Base-by-base conservation (phyloP, 2,113 vertebrate species). In the Siphamia tubifer region DNA sequence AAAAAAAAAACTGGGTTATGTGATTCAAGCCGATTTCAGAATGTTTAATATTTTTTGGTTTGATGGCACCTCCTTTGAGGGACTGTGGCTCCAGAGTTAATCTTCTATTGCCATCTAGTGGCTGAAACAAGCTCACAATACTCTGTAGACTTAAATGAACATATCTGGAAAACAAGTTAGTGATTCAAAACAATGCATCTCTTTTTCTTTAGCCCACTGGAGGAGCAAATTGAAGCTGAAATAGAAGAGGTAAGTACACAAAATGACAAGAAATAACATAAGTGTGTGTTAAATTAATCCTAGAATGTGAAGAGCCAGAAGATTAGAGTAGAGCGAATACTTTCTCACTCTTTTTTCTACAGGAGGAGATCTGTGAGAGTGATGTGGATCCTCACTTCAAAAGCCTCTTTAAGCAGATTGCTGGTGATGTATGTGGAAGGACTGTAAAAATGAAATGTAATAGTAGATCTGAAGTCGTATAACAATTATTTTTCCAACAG, bases 381-480 rank as follows among this genome's bases (percentile, higher is more conserved):
- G 83, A 87, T 27, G 45, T 90, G 55, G 83, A 90, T 76, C 84
- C 84, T 51, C 34, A 76, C 1, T 84, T 88, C 57, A 90, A 86
- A 38, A 0, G 27, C 0, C 20, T 84, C 53, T 90, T 90, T 57
- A 76, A 74, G 69, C 16, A 83, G 45, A 32, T 88, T 53, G 44
- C 88, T 44, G 86, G 86, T 8, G 21, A 34, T 23, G 88, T 90
- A 63, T 0, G 86, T 78, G 13, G 8, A 74, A 1, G 2, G 15
- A 32, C 25, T 17, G 3, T 1, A 21, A 4, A 47, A 52, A 23
- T 17, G 0, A 39, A 45, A 30, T 6, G 1, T 12, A 11, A n/a
- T 1, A 44, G 35, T 8, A 8, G 1, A 32, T 13, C 2, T 19
- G 13, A 40, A 27, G 1, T 35, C 3, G 2, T 31, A 20, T 21